phyloP scores from a whole-genome alignment of 1,140 invertebrate species.

The Meloidogyne exigua region DNA sequence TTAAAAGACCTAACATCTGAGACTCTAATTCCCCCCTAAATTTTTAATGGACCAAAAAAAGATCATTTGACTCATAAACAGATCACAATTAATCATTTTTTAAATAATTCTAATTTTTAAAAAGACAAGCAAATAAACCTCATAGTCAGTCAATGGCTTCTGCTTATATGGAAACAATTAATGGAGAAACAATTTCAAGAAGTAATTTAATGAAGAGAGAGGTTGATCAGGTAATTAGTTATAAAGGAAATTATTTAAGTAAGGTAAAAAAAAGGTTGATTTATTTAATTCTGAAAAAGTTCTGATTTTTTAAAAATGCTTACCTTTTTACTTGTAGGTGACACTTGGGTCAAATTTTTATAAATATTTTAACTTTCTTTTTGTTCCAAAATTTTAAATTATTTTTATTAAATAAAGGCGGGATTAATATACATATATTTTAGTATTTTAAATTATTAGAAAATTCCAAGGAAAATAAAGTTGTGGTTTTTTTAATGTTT shows the following conservation, averaged over 20 bases:
- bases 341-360: background rate
- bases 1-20: too few species aligned
- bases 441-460: background rate
- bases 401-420: background rate
- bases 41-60: background rate
- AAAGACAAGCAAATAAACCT: constrained; percentile 9
- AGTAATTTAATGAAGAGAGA: background rate
- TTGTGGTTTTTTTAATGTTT: background rate
- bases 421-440: background rate
- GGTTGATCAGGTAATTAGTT: background rate
- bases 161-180: constrained; percentile 13
- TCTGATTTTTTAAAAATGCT: background rate
- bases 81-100: too few species aligned
- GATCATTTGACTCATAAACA: too few species aligned
- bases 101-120: constrained; percentile 1
- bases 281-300: background rate
- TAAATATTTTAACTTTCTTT: background rate
- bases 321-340: too few species aligned
- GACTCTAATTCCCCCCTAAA: background rate
- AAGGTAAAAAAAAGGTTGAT: background rate
- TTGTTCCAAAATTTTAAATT: background rate
- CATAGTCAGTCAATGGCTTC: constrained; percentile 11
- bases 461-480: background rate
- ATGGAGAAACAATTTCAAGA: background rate
- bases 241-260: background rate